These are phyloP conservation scores for Mesorhabditis belari DNA, from an alignment of 2,888 invertebrate species.

Conservation along the genomic window DNA sequence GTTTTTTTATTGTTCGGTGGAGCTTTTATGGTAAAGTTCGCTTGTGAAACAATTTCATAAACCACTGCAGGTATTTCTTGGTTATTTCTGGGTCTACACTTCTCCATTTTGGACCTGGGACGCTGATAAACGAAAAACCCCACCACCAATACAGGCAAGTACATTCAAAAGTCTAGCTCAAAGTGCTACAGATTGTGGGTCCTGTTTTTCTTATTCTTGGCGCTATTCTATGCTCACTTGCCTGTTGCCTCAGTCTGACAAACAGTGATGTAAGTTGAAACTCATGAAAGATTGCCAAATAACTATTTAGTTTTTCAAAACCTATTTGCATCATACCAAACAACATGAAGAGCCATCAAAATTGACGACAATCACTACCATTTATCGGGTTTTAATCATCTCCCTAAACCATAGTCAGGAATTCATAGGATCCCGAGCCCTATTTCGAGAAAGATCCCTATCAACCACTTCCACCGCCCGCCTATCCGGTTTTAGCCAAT, in stretches of 20 bases:
- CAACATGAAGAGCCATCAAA: conserved; percentile 46
- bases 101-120: conserved; percentile 50
- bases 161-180: neutral
- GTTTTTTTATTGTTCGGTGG: conserved; percentile 49
- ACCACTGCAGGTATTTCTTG: conserved; percentile 32
- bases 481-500: conserved; percentile 49
- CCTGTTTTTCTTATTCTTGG: conserved; percentile 45
- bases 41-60: too few species aligned
- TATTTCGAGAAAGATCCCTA: conserved; percentile 48
- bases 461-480: conserved; percentile 50
- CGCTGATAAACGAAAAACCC: conserved; percentile 18
- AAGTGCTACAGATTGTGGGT: conserved; percentile 40
- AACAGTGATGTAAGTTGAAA: conserved; percentile 36
- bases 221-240: conserved; percentile 31
- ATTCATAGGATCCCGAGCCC: neutral
- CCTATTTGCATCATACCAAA: conserved; percentile 47
- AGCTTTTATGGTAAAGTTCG: conserved; percentile 42
- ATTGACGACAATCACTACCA: conserved; percentile 48
- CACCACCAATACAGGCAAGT: conserved; percentile 38
- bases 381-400: conserved; percentile 30
- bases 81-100: conserved; percentile 41
- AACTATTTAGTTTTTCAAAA: conserved; percentile 36
- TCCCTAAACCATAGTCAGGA: neutral
- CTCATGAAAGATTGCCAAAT: neutral
- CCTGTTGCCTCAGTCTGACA: conserved; percentile 34